These are phyloP conservation scores for Datnioides undecimradiatus DNA, from an alignment of 2,113 vertebrate species.

Conservation along the genomic window DNA sequence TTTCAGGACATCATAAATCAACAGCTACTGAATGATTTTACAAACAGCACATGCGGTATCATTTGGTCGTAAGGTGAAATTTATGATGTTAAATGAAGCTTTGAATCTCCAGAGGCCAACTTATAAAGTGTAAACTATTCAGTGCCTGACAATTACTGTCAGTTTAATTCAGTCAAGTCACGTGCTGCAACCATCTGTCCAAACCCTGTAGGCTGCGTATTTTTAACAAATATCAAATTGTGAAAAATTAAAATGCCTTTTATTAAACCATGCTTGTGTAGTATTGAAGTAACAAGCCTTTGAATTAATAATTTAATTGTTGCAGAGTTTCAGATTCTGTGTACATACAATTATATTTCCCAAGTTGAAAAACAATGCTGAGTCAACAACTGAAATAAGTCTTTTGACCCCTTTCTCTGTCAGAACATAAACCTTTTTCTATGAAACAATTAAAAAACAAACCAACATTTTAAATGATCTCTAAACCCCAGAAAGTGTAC, in stretches of 20 bases:
- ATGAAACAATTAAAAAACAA: neutral
- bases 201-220: conserved; percentile 8
- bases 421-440: neutral
- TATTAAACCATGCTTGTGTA: too few species aligned
- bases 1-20: conserved; percentile 9
- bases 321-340: neutral
- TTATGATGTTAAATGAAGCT: conserved; percentile 51
- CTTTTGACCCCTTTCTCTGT: neutral
- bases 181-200: conserved; percentile 74
- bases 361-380: neutral
- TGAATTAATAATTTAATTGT: too few species aligned
- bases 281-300: too few species aligned
- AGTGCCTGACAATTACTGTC: conserved; percentile 69
- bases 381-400: neutral
- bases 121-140: conserved; percentile 67
- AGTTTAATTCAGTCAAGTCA: conserved; percentile 78
- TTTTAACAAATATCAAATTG: conserved; percentile 15
- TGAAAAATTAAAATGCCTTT: too few species aligned
- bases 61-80: conserved; percentile 47
- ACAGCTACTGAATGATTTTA: neutral
- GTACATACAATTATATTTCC: neutral
- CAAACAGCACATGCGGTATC: conserved; percentile 11
- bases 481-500: neutral
- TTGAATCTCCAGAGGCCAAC: conserved; percentile 81
- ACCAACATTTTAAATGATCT: neutral